Base-by-base conservation (phyloP, 2,888 invertebrate species). In the Papilio elwesi region DNA sequence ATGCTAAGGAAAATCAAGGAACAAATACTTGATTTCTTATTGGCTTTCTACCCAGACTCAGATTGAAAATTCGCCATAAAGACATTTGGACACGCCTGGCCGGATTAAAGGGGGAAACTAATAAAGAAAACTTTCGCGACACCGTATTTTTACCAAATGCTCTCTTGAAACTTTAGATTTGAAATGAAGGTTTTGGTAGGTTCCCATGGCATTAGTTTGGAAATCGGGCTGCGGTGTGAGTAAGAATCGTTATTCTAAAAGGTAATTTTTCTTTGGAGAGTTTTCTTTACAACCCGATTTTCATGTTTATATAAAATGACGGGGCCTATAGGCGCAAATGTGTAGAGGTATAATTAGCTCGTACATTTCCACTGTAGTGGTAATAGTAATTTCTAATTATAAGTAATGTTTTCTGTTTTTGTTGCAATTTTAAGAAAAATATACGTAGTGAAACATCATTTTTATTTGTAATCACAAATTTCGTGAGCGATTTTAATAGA, bases 31-130 rank as follows among this genome's bases (percentile, higher is more conserved):
- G 92, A 93, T 93, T 93, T 92, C 91, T 92, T 93, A 93, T 92
- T 93, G 93, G 91, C 90, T 92, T 26, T 89, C 90, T 87, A 85
- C 90, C 91, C 90, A 91, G 92, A 87, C 89, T 89, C 90, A 91
- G 92, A 92, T 93, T 92, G 92, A 93, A 93, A 92, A 92, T 92
- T 92, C 89, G 89, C 92, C 92, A 92, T 93, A 92, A 93, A 92
- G 91, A 93, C 92, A 93, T 93, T 92, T 92, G 88, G 87, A 91
- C 91, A 92, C 93, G 92, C 90, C 90, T 88, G 89, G 88, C 83
- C 83, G 90, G 92, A 92, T 92, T 92, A 93, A 93, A 91, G 90
- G 91, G 91, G 88, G 73, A 89, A 91, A 91, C 92, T 93, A 93
- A 93, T 93, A 93, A 93, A 92, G 93, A 91, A 93, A 93, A 93